Base-by-base conservation (phyloP, 1,140 invertebrate species). In the Temnothorax curvispinosus region DNA sequence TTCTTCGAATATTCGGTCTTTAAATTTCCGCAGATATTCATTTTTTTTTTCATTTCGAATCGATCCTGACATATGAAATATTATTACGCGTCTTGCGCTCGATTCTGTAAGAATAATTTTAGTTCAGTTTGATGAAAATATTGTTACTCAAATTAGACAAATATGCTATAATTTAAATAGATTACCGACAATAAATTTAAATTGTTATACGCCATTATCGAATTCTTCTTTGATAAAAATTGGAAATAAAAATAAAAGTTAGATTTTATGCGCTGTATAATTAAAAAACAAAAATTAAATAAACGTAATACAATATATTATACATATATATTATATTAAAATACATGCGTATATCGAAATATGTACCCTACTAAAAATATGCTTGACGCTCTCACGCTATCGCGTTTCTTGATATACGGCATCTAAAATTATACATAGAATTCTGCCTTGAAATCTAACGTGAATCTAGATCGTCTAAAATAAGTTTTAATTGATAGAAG, bases 381-480 rank as follows among this genome's bases (percentile, higher is more conserved):
- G 3, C 11, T 47, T 47, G 2, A 11, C 41, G 41, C 8, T 1
- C 8, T 1, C 3, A 44, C 9, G 8, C 41, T 47, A 47, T 11
- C 47, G 47, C 0, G 47, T 11, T 13, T 47, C 47, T 47, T 0
- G 47, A 47, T 27, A 27, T 27, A 27, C 27, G 27, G 27, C 27
- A 27, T 65, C 3, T 65, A 65, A 67, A 67, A 67, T 44, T 67
- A 44, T 7, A 67, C 21, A 21, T 67, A 41, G 18, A 65, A 65
- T 65, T 65, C 18, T 41, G 9, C 1, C 8, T 6, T 65, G 8
- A 41, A 65, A 21, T 65, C 2, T 11, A 65, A 65, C 15, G 2
- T 41, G 13, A 65, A 65, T 64, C 3, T 64, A 35, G 32, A 62
- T 35, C 6, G 3, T 7, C 0, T 64, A 3, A 18, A 38, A 18